Percentiles rank a stretch among this genome's conserved stretches.
Conservation (phyloP, 2,797 vertebrate genomes). For the Rhinichthys osculus region DNA sequence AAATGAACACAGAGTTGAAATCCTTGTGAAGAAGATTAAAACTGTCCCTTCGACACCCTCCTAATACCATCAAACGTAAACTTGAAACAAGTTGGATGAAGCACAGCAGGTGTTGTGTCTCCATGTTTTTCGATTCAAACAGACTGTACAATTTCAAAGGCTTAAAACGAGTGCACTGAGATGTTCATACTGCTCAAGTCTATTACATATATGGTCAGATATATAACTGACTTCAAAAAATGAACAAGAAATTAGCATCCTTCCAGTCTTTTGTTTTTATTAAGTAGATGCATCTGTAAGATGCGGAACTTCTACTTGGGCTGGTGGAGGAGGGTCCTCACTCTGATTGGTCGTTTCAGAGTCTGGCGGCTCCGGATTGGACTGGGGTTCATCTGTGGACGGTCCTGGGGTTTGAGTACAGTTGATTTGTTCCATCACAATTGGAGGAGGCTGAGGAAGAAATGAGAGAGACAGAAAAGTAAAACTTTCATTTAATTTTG, state of each 20-base stretch:
- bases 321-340: slow-evolving; percentile 62
- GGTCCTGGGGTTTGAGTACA: slow-evolving; percentile 76
- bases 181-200: slow-evolving; percentile 59
- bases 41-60: neutral
- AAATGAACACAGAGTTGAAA: neutral
- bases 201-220: slow-evolving; percentile 51
- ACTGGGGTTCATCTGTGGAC: slow-evolving; percentile 65
- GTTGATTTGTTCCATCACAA: slow-evolving; percentile 82
- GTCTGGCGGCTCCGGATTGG: slow-evolving; percentile 64
- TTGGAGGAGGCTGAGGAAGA: slow-evolving; percentile 73
- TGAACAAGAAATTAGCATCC: slow-evolving; percentile 45
- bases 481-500: neutral
- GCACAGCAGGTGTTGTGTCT: neutral
- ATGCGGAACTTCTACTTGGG: slow-evolving; percentile 66
- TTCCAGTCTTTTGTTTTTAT: slow-evolving; percentile 56
- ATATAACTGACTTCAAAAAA: slow-evolving; percentile 55
- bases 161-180: slow-evolving; percentile 62
- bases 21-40: slow-evolving; percentile 21
- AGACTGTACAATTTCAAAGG: slow-evolving; percentile 10
- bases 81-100: neutral
- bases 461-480: neutral
- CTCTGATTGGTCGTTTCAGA: slow-evolving; percentile 66
- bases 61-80: neutral
- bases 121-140: neutral
- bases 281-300: slow-evolving; percentile 66